Conservation (phyloP, 2,888 invertebrate species). For the Pristionchus arcanus region DNA sequence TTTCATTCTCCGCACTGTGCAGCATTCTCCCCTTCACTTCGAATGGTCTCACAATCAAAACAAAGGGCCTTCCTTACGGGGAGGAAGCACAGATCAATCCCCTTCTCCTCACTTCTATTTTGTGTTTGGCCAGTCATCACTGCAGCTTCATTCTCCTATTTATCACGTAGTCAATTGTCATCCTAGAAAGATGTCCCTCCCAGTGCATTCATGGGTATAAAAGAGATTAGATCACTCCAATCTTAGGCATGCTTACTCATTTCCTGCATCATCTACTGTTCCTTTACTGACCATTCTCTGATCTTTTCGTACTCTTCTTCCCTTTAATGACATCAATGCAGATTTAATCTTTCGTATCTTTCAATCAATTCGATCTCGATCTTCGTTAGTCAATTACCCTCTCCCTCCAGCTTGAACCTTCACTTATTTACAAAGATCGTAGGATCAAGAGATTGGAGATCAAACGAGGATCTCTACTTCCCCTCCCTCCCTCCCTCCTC, state of each 20-base stretch:
- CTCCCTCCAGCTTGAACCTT: neutral
- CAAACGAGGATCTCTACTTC: neutral
- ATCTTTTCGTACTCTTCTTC: neutral
- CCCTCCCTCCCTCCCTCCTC: neutral
- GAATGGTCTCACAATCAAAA: neutral
- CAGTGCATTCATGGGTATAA: neutral
- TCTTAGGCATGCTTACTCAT: neutral
- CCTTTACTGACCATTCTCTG: neutral
- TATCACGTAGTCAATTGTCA: conserved; percentile 45
- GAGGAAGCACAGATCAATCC: neutral
- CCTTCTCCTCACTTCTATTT: conserved; percentile 25
- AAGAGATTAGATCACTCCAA: neutral
- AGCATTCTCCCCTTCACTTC: neutral
- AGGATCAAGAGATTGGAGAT: conserved; percentile 30
- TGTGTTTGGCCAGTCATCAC: conserved; percentile 9
- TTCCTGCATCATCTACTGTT: neutral
- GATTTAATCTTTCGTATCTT: conserved; percentile 28
- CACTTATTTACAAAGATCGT: neutral
- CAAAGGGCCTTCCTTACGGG: neutral
- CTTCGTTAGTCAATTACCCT: conserved; percentile 25
- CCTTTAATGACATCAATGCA: neutral
- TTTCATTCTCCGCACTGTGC: neutral
- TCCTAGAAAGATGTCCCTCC: neutral
- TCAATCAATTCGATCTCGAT: neutral
- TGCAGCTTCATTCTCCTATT: neutral